Conservation (phyloP, 2,797 vertebrate species). For the Eospalax fontanierii region DNA sequence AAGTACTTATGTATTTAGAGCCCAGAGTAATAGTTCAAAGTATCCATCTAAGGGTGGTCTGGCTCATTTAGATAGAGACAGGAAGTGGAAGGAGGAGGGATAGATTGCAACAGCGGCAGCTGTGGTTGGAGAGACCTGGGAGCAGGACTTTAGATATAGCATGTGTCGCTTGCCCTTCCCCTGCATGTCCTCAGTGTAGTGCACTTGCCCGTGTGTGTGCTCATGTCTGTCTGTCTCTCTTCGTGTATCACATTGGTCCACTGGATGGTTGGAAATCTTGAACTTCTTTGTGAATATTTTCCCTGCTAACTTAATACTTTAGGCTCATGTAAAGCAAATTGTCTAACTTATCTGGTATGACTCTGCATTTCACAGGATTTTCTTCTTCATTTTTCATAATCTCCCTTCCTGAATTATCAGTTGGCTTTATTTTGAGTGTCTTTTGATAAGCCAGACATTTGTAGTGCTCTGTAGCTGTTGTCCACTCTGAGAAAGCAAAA, state of each 20-base stretch:
- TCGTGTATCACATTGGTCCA: neutral
- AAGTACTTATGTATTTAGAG: neutral
- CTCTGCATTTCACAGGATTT: neutral
- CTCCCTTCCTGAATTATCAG: neutral
- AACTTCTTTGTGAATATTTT: neutral
- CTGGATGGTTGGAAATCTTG: neutral
- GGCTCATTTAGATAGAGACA: neutral
- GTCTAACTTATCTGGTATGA: neutral
- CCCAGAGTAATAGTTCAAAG: neutral
- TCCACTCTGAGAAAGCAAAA: neutral
- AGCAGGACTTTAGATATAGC: neutral
- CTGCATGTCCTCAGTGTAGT: neutral
- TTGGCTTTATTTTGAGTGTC: neutral
- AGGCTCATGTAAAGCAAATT: neutral
- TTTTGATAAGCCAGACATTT: neutral
- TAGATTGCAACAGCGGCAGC: neutral
- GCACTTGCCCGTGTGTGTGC: neutral
- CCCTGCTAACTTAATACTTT: conserved; percentile 34
- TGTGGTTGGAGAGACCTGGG: neutral
- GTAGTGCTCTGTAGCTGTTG: neutral
- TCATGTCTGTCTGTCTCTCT: neutral
- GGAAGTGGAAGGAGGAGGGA: neutral
- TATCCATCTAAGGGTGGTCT: neutral
- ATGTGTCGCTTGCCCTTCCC: neutral
- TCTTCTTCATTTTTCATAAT: neutral